Evolutionary conservation across 2,113 vertebrate species (phyloP).

Genomic region (Myocastor coypus): DNA sequence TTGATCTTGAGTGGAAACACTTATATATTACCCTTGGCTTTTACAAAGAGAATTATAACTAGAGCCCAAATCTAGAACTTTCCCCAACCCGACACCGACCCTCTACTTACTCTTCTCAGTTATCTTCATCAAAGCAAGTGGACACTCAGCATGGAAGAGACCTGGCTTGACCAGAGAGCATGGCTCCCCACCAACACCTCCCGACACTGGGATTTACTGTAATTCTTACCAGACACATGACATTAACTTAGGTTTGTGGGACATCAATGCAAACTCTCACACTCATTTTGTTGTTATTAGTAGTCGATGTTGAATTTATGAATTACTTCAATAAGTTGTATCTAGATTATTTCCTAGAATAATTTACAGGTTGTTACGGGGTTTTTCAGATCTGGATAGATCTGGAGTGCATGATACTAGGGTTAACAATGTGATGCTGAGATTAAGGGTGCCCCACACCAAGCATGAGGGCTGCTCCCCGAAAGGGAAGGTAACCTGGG

Average conservation of each 20-base stretch:
- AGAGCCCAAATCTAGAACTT: not conserved
- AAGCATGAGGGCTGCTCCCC: not conserved
- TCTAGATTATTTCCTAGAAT: constrained; percentile 32
- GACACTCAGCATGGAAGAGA: not conserved
- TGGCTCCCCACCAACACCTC: not conserved
- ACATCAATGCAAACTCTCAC: not conserved
- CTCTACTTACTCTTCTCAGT: not conserved
- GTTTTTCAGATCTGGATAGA: not conserved
- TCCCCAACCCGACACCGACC: accelerated
- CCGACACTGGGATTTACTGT: not conserved
- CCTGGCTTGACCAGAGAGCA: not conserved
- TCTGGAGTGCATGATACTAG: not conserved
- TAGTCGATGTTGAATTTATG: not conserved
- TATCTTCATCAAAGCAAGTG: not conserved
- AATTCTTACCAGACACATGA: not conserved
- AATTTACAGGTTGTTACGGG: not conserved
- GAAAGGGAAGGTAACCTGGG: not conserved
- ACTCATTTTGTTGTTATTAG: not conserved
- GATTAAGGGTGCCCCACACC: not conserved
- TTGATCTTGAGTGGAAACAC: not conserved
- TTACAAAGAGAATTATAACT: not conserved
- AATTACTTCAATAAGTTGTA: not conserved
- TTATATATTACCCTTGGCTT: not conserved
- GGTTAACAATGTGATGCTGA: not conserved
- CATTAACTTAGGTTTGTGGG: not conserved